Evolutionary conservation across 2,797 vertebrate species (phyloP), one percentile per base, ranked within the genome.

Genomic region (Kryptolebias ocellatus): DNA sequence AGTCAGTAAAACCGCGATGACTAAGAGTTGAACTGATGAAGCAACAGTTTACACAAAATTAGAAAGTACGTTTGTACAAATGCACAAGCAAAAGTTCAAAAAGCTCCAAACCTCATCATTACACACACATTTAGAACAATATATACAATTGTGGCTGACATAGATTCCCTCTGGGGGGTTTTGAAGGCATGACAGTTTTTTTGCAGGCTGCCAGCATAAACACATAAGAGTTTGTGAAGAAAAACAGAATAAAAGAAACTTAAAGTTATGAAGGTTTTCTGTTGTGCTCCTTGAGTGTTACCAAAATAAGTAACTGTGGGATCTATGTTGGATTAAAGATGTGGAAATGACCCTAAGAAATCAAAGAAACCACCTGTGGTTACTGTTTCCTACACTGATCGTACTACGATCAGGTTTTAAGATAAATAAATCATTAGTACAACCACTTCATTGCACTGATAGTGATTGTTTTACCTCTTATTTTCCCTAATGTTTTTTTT

Each of bases 141-240:
- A 60, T 39, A 63, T 16, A 58, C 31, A 60, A 34, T 27, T 20
- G 42, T 24, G 49, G 46, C 52, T 63, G 37, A 60, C 56, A 54
- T 12, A 24, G 42, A 14, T 18, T 52, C 58, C n/a, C 57, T 60
- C 24, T 37, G 10, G 55, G 29, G 61, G 52, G 54, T 42, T 39
- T 42, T 42, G 53, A 62, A 60, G 61, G n/a, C 4, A 18, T 63
- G 53, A 59, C 47, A 53, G 28, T 50, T 70, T 61, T 42, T 42
- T 27, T 61, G 28, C 67, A 51, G 16, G 49, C 60, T 9, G 53
- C 63, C 72, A 75, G 72, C 18, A 75, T 56, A 75, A 83, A 83
- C 76, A 69, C 42, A 56, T 31, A 52, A 50, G 0, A 5, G 44
- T 59, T 56, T 70, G 53, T 58, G 44, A 44, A 64, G 56, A 74